Percentiles rank a stretch among this genome's conserved stretches.
phyloP scores from a whole-genome alignment of 2,888 invertebrate genomes.

The Latrodectus hesperus region DNA sequence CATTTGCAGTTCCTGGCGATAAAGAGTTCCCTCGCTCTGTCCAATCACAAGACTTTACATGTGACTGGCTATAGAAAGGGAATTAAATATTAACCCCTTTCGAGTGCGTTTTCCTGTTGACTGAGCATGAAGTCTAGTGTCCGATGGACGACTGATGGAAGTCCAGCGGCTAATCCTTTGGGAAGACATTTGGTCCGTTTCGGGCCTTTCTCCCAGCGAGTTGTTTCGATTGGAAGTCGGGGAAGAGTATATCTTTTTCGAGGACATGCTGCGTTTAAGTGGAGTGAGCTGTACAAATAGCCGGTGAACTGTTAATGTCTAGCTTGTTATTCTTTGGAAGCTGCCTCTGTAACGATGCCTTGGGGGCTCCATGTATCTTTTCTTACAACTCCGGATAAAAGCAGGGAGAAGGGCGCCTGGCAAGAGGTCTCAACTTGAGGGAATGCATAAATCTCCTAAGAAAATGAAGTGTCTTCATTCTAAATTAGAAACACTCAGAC shows the following conservation, averaged over 20 bases:
- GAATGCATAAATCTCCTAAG: no score
- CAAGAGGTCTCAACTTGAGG: no score
- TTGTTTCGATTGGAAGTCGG: constrained; percentile 21
- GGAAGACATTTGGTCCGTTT: constrained; percentile 31
- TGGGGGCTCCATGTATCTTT: constrained; percentile 7
- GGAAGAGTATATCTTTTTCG: constrained; percentile 41
- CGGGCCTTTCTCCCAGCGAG: background rate
- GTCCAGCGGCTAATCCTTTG: constrained; percentile 23
- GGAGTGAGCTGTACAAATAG: constrained; percentile 26
- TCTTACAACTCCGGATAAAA: background rate
- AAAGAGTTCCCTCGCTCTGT: constrained; percentile 34
- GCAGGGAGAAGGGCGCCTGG: background rate
- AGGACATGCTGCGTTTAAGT: constrained; percentile 33
- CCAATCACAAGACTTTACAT: constrained; percentile 60
- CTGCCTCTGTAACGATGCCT: constrained; percentile 11
- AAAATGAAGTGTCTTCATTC: no score
- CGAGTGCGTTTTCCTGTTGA: constrained; percentile 64
- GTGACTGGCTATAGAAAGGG: constrained; percentile 39
- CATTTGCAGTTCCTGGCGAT: constrained; percentile 22
- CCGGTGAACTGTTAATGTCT: constrained; percentile 27
- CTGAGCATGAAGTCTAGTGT: constrained; percentile 31
- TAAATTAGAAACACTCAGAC: no score
- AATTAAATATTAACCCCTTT: constrained; percentile 65
- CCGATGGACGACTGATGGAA: constrained; percentile 6
- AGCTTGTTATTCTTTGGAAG: constrained; percentile 20